phyloP scores from a whole-genome alignment of 1,140 invertebrate genomes.

The Tetragnatha versicolor region DNA sequence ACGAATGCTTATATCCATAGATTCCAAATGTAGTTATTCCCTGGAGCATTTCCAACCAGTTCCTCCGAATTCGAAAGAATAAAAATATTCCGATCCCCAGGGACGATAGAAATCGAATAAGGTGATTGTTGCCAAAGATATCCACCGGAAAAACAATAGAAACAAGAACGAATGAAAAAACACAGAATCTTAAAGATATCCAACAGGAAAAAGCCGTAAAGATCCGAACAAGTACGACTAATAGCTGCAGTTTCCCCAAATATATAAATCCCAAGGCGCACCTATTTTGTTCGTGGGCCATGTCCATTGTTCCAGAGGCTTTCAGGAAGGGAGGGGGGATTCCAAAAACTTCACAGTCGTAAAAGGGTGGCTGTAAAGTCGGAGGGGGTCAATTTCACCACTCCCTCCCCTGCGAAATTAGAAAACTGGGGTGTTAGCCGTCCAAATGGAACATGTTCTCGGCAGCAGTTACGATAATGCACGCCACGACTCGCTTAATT shows the following conservation, averaged over 20 bases:
- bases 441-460: constrained; percentile 21
- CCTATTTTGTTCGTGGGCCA: constrained; percentile 36
- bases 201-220: constrained; percentile 39
- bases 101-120: constrained; percentile 51
- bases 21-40: constrained; percentile 39
- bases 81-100: constrained; percentile 41
- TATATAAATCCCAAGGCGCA: constrained; percentile 47
- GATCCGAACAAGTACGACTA: constrained; percentile 48
- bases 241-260: constrained; percentile 50
- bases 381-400: constrained; percentile 27
- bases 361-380: constrained; percentile 34
- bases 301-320: constrained; percentile 43
- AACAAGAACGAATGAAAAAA: constrained; percentile 35
- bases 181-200: constrained; percentile 44
- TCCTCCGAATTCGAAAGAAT: constrained; percentile 29
- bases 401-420: constrained; percentile 28
- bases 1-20: constrained; percentile 47
- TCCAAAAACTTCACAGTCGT: constrained; percentile 44
- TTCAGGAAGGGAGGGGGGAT: constrained; percentile 21
- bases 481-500: constrained; percentile 8
- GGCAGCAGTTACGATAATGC: constrained; percentile 4
- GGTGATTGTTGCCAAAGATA: constrained; percentile 52
- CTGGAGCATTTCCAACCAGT: constrained; percentile 39
- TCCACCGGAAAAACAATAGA: constrained; percentile 39
- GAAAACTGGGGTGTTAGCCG: not conserved